A percentile compares a stretch with the other conserved stretches of the same genome.
Evolutionary conservation across 2,888 invertebrate species (phyloP).

Genomic region (Tetragnatha montana): DNA sequence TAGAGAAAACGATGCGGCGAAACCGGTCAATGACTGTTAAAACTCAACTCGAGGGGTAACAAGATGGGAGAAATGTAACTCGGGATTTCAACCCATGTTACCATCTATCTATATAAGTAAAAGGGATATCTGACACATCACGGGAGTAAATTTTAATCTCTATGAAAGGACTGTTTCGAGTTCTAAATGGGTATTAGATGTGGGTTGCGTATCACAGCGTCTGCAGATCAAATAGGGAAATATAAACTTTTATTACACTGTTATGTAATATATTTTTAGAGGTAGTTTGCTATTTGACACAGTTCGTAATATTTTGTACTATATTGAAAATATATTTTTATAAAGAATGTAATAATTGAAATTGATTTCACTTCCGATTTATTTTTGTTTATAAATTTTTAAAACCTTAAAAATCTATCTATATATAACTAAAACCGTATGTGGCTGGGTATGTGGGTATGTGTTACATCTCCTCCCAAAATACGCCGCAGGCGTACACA

Average conservation of each 20-base stretch:
- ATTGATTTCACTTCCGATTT: too few relatives aligned
- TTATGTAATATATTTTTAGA: too few relatives aligned
- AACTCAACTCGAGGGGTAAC: slow-evolving; percentile 6
- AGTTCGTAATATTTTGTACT: too few relatives aligned
- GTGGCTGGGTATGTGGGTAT: too few relatives aligned
- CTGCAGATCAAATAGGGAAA: neutral
- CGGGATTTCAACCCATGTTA: neutral
- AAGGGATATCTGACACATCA: neutral
- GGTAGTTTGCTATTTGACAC: too few relatives aligned
- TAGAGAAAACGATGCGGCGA: slow-evolving; percentile 15
- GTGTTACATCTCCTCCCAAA: too few relatives aligned
- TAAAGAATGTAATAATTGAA: too few relatives aligned
- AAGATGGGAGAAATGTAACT: slow-evolving; percentile 1
- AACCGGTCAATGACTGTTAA: slow-evolving; percentile 41
- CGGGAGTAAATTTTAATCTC: neutral
- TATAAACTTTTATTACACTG: neutral
- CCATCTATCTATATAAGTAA: neutral
- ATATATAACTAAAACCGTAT: too few relatives aligned
- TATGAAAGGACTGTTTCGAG: neutral
- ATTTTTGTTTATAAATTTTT: too few relatives aligned
- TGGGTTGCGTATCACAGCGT: neutral
- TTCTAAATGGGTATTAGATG: neutral
- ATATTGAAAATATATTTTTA: too few relatives aligned
- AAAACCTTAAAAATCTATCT: too few relatives aligned
- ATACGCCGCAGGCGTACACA: too few relatives aligned